Percentiles rank a stretch among this genome's conserved stretches.
phyloP scores from a whole-genome alignment of 2,888 invertebrate genomes.

The Anticlea derivata region DNA sequence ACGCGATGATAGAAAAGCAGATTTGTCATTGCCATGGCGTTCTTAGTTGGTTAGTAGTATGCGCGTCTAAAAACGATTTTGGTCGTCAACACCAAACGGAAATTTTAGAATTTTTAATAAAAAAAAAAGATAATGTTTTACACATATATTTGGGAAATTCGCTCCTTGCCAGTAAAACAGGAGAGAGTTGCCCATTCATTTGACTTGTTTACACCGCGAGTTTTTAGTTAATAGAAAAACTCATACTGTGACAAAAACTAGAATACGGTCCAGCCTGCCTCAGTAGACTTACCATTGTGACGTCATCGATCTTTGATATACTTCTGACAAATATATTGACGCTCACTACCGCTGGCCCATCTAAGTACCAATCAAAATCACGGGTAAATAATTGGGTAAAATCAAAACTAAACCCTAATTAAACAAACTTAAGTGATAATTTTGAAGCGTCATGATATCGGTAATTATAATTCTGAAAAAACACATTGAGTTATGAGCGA shows the following conservation, averaged over 20 bases:
- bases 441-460: slow-evolving; percentile 29
- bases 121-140: slow-evolving; percentile 54
- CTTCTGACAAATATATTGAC: slow-evolving; percentile 99
- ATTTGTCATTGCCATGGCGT: slow-evolving; percentile 39
- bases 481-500: slow-evolving; percentile 33
- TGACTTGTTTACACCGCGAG: slow-evolving; percentile 72
- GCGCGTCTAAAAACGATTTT: slow-evolving; percentile 80
- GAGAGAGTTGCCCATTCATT: slow-evolving; percentile 81
- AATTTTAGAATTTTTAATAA: slow-evolving; percentile 53
- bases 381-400: slow-evolving; percentile 60
- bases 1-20: slow-evolving; percentile 38
- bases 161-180: slow-evolving; percentile 58
- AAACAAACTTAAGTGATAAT: slow-evolving; percentile 45
- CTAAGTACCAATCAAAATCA: slow-evolving; percentile 85
- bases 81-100: slow-evolving; percentile 80
- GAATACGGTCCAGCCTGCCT: slow-evolving; percentile 66
- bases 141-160: slow-evolving; percentile 68
- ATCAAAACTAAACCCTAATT: slow-evolving; percentile 63
- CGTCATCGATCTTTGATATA: slow-evolving; percentile 99
- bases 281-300: slow-evolving; percentile 97
- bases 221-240: slow-evolving; percentile 48
- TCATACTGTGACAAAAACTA: slow-evolving; percentile 66
- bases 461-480: slow-evolving; percentile 33
- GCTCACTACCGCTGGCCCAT: slow-evolving; percentile 97
- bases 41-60: slow-evolving; percentile 35